Evolutionary conservation across 2,888 invertebrate species (phyloP).

Genomic region (Volucella bombylans): DNA sequence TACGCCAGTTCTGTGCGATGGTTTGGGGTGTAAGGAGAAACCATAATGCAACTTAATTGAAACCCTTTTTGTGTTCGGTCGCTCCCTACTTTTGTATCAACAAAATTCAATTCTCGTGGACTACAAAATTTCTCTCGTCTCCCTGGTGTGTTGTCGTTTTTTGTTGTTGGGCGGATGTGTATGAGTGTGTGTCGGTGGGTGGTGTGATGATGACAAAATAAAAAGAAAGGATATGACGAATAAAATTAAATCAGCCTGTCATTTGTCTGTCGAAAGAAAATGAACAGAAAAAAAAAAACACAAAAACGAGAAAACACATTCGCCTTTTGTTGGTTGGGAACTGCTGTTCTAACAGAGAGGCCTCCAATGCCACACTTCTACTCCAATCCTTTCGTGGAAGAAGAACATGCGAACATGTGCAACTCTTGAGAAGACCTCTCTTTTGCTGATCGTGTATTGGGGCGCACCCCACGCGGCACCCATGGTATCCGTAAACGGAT

Average conservation of each 20-base stretch:
- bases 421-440: slow-evolving; percentile 3
- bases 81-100: slow-evolving; percentile 23
- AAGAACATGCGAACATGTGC: background rate
- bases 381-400: slow-evolving; percentile 50
- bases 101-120: slow-evolving; percentile 61
- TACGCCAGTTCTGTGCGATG: background rate
- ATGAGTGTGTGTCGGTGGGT: background rate
- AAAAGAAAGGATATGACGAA: slow-evolving; percentile 69
- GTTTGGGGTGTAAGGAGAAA: slow-evolving; percentile 43
- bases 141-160: slow-evolving; percentile 5
- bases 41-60: slow-evolving; percentile 73
- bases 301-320: slow-evolving; percentile 65
- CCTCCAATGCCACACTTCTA: background rate
- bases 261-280: slow-evolving; percentile 64
- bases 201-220: slow-evolving; percentile 43
- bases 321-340: slow-evolving; percentile 65
- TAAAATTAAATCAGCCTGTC: slow-evolving; percentile 74
- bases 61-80: slow-evolving; percentile 57
- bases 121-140: slow-evolving; percentile 2
- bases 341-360: slow-evolving; percentile 40
- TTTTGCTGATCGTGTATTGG: slow-evolving; percentile 63
- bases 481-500: slow-evolving; percentile 44
- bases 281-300: slow-evolving; percentile 30
- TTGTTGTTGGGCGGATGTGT: background rate
- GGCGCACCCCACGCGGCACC: slow-evolving; percentile 32